These are phyloP conservation scores for Laticauda laticaudata DNA, from an alignment of 2,113 vertebrate genomes.

Conservation along the genomic window DNA sequence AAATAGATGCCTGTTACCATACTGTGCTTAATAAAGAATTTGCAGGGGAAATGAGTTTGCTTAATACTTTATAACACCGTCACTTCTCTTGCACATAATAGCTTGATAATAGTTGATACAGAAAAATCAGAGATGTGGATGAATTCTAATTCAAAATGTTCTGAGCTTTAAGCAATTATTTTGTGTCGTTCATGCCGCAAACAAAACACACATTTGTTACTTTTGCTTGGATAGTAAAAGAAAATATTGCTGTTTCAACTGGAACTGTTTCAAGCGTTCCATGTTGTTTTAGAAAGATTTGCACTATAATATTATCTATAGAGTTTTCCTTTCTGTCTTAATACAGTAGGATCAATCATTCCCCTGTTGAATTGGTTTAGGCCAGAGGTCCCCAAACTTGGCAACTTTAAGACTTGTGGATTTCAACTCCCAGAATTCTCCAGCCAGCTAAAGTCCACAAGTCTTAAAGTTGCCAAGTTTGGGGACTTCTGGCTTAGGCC, in stretches of 20 bases:
- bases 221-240: neutral
- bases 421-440: too few species aligned
- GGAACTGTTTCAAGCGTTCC: neutral
- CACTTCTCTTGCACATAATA: neutral
- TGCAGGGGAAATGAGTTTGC: neutral
- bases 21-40: neutral
- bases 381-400: too few species aligned
- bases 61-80: neutral
- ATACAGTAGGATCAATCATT: neutral
- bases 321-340: neutral
- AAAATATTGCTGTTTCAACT: neutral
- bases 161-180: neutral
- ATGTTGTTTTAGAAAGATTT: neutral
- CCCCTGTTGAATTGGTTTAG: neutral
- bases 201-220: neutral
- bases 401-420: too few species aligned
- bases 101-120: neutral
- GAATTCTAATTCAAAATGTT: neutral
- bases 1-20: neutral
- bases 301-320: neutral
- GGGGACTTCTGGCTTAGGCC: neutral
- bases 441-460: too few species aligned
- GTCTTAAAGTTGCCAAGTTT: too few species aligned
- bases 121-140: too few species aligned
- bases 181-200: neutral